Evolutionary conservation across 2,888 invertebrate genomes (phyloP), one percentile per base, ranked within the genome.

Genomic region (Aquatica leii): DNA sequence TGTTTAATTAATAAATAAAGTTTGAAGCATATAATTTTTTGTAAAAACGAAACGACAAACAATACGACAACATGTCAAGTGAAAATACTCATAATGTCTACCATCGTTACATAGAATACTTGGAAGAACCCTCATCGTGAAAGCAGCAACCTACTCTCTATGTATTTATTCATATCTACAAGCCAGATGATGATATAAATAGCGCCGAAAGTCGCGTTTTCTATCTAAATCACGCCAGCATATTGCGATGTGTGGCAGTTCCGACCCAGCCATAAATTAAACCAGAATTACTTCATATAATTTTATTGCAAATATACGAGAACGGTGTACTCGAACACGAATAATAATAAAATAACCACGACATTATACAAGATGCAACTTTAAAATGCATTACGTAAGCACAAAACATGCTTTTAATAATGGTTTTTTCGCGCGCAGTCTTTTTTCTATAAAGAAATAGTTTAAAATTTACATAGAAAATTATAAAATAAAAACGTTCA

Each of bases 181-280:
- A 78, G 76, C 77, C 78, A 78, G 77, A 78, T 78, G 78, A 79
- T 78, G 77, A 78, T 78, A 79, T 79, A 79, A 79, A 79, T 79
- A 78, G 78, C 75, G 66, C 65, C 72, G 74, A 78, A 80, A 79
- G 78, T 78, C 78, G 78, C 77, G 76, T 78, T 80, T 79, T 80
- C 78, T 79, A 78, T 80, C 78, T 78, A 78, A 80, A 79, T 80
- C 79, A 78, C 75, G 76, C 74, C 75, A 70, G 75, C 79, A 78
- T 78, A 79, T 78, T 78, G 79, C 76, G 68, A 77, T 74, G 74
- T 77, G 76, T 76, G 75, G 74, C 74, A 71, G 72, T 70, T 71
- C 70, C 66, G 68, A 66, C 70, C 66, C 73, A 54, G 72, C 67
- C 71, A 78, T 79, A 79, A 79, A 78, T 79, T 79, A 78, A 77